These are phyloP conservation scores for Megalonaias nervosa DNA, from an alignment of 1,140 invertebrate species.

Conservation along the genomic window DNA sequence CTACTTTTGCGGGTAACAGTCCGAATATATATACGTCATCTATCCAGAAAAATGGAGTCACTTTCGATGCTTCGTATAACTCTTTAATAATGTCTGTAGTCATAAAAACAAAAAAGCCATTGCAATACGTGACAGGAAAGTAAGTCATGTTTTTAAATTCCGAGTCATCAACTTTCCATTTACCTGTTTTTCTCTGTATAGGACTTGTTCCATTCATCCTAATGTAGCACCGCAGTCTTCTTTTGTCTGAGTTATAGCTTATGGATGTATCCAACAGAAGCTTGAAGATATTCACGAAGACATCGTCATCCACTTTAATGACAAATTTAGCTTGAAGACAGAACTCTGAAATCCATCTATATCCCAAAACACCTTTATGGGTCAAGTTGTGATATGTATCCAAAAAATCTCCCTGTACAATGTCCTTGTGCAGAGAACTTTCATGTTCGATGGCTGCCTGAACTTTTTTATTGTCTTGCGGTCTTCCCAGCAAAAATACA, in stretches of 20 bases:
- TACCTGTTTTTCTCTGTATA: slow-evolving; percentile 19
- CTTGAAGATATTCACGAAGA: slow-evolving; percentile 82
- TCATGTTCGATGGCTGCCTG: slow-evolving; percentile 39
- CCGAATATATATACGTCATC: slow-evolving; percentile 69
- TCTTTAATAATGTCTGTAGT: slow-evolving; percentile 60
- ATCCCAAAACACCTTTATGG: slow-evolving; percentile 83
- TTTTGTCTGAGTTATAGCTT: slow-evolving; percentile 9
- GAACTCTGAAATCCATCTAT: slow-evolving; percentile 81
- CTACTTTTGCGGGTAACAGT: slow-evolving; percentile 48
- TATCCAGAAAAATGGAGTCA: slow-evolving; percentile 63
- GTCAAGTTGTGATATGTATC: slow-evolving; percentile 60
- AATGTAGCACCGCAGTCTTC: slow-evolving; percentile 43
- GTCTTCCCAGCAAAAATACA: slow-evolving; percentile 51
- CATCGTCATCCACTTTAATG: slow-evolving; percentile 93
- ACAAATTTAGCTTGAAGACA: slow-evolving; percentile 80
- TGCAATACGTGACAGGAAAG: slow-evolving; percentile 59
- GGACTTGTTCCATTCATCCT: slow-evolving; percentile 39
- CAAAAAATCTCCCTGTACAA: slow-evolving; percentile 57
- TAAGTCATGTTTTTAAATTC: slow-evolving; percentile 34
- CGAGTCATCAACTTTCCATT: slow-evolving; percentile 26
- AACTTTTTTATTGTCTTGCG: slow-evolving; percentile 21
- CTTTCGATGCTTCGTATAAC: slow-evolving; percentile 52
- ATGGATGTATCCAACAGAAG: slow-evolving; percentile 33
- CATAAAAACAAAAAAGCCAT: slow-evolving; percentile 66
- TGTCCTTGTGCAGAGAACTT: slow-evolving; percentile 43